Evolutionary conservation across 2,888 invertebrate species (phyloP).

Genomic region (Argynnis bischoffii): DNA sequence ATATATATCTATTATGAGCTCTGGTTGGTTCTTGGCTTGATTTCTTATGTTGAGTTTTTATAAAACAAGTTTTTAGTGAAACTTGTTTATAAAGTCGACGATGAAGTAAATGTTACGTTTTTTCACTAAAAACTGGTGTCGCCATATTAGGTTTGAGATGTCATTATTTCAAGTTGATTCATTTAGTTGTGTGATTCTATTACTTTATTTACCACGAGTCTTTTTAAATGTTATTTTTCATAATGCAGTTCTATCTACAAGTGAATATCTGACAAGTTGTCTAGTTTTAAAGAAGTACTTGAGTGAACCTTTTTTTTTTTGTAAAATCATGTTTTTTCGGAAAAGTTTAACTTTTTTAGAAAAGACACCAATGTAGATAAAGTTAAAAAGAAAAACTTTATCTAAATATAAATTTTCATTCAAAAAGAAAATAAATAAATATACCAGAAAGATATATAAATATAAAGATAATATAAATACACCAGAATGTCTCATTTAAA

Average conservation of each 20-base stretch:
- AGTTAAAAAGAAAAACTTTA: too few species aligned
- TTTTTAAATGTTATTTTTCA: neutral
- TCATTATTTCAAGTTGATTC: constrained; percentile 1
- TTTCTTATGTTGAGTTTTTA: constrained; percentile 24
- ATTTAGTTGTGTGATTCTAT: constrained; percentile 5
- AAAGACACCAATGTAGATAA: too few species aligned
- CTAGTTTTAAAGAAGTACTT: neutral
- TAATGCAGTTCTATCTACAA: neutral
- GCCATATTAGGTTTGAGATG: constrained; percentile 18
- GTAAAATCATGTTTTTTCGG: too few species aligned
- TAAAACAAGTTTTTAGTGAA: constrained; percentile 13
- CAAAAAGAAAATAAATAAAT: too few species aligned
- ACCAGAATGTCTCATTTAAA: too few species aligned
- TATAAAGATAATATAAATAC: too few species aligned
- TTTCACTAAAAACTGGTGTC: constrained; percentile 1
- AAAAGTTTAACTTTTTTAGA: too few species aligned
- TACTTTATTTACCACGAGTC: neutral
- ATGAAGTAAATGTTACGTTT: constrained; percentile 21
- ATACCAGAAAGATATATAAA: too few species aligned
- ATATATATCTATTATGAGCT: constrained; percentile 19
- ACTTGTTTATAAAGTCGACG: constrained; percentile 21
- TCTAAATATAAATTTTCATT: too few species aligned
- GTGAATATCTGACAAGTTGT: neutral
- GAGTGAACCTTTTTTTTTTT: too few species aligned
- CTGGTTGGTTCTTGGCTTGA: constrained; percentile 18